A percentile compares a stretch with the other conserved stretches of the same genome.
Evolutionary conservation across 1,140 invertebrate species (phyloP).

Genomic region (Drosophila ambigua): DNA sequence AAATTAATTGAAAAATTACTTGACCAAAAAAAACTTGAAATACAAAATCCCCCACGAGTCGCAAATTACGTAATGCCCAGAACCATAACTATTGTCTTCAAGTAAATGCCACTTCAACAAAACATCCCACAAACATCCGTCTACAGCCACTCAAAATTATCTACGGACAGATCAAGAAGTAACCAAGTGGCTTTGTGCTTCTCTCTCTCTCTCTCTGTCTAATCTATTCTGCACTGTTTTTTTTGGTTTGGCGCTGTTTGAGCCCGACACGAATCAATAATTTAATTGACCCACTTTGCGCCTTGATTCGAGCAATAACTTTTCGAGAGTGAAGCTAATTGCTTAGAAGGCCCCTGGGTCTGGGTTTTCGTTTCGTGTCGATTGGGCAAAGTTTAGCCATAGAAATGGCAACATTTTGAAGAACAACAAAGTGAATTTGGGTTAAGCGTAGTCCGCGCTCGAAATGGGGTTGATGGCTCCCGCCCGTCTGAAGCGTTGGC

Average conservation of each 20-base stretch:
- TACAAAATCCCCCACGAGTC: slow-evolving; percentile 24
- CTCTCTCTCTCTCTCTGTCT: not conserved
- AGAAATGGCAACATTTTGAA: slow-evolving; percentile 20
- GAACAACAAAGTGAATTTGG: slow-evolving; percentile 28
- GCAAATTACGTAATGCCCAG: slow-evolving; percentile 36
- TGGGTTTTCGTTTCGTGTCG: slow-evolving; percentile 32
- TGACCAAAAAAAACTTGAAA: slow-evolving; percentile 25
- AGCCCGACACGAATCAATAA: slow-evolving; percentile 46
- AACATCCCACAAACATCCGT: slow-evolving; percentile 38
- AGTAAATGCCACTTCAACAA: slow-evolving; percentile 21
- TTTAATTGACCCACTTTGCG: slow-evolving; percentile 53
- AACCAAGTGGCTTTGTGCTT: slow-evolving; percentile 6
- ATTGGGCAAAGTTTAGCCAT: slow-evolving; percentile 25
- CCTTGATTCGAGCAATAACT: slow-evolving; percentile 19
- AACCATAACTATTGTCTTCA: slow-evolving; percentile 34
- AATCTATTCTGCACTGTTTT: not conserved
- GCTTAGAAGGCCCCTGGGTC: slow-evolving; percentile 16
- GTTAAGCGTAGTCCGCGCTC: slow-evolving; percentile 14
- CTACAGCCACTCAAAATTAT: slow-evolving; percentile 22
- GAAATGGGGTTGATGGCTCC: slow-evolving; percentile 16
- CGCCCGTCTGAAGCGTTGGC: slow-evolving; percentile 17
- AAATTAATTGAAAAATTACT: slow-evolving; percentile 53
- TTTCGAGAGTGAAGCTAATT: slow-evolving; percentile 36
- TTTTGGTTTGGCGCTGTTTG: slow-evolving; percentile 6
- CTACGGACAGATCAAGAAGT: slow-evolving; percentile 4